A percentile compares a stretch with the other conserved stretches of the same genome.
Conservation (phyloP, 1,140 invertebrate species). For the Hyposmocoma kahamanoa region DNA sequence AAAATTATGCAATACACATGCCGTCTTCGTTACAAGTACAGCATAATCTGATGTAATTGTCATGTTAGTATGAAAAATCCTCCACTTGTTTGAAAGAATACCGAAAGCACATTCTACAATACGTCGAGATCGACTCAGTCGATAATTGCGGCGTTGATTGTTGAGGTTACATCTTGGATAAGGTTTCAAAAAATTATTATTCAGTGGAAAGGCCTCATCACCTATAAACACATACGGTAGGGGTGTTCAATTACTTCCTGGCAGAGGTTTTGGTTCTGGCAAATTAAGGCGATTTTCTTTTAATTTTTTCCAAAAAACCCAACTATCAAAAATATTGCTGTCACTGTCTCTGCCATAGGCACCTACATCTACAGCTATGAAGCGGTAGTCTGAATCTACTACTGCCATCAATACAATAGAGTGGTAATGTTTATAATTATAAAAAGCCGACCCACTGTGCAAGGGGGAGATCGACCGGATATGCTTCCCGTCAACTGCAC, state of each 20-base stretch:
- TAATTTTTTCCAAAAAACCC: slow-evolving; percentile 23
- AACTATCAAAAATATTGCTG: slow-evolving; percentile 50
- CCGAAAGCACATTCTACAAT: slow-evolving; percentile 65
- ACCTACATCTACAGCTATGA: slow-evolving; percentile 46
- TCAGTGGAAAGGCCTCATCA: slow-evolving; percentile 66
- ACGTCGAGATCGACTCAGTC: slow-evolving; percentile 39
- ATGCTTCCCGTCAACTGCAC: slow-evolving; percentile 41
- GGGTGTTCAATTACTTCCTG: no score
- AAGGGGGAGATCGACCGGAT: slow-evolving; percentile 25
- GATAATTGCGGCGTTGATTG: slow-evolving; percentile 51
- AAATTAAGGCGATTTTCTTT: slow-evolving; percentile 12
- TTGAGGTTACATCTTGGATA: slow-evolving; percentile 24
- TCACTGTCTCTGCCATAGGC: slow-evolving; percentile 55
- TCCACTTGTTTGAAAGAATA: slow-evolving; percentile 46
- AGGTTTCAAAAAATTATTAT: slow-evolving; percentile 39
- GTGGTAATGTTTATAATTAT: slow-evolving; percentile 63
- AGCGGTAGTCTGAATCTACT: slow-evolving; percentile 62
- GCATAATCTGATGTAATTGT: slow-evolving; percentile 19
- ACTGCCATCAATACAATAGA: slow-evolving; percentile 65
- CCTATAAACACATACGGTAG: slow-evolving; percentile 40
- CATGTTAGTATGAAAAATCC: slow-evolving; percentile 21
- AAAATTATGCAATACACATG: slow-evolving; percentile 28
- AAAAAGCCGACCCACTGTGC: slow-evolving; percentile 47
- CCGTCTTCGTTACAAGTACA: slow-evolving; percentile 18
- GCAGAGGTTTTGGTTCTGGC: no score